phyloP scores from a whole-genome alignment of 2,797 vertebrate genomes.

The Micrastur ruficollis region DNA sequence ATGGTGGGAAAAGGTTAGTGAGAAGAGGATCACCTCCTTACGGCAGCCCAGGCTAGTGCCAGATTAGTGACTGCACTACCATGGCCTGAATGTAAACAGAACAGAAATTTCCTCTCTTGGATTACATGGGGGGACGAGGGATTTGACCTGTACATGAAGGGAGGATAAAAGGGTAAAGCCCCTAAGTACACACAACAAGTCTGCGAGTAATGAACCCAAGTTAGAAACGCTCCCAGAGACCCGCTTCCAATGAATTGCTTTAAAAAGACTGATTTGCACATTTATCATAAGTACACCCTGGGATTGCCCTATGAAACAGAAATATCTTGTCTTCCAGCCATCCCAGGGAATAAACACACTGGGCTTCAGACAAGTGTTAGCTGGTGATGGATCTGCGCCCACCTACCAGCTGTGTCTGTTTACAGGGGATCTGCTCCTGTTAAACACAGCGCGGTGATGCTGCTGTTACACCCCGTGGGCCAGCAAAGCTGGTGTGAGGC shows the following conservation, averaged over 20 bases:
- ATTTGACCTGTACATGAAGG: background rate
- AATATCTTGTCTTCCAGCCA: background rate
- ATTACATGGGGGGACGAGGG: background rate
- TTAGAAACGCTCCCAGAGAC: background rate
- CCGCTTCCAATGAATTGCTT: background rate
- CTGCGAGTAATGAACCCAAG: background rate
- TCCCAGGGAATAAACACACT: background rate
- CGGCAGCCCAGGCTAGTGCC: background rate
- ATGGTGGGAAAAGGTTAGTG: background rate
- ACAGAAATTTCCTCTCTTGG: background rate
- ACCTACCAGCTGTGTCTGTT: background rate
- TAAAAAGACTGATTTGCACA: background rate
- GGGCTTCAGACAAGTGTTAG: background rate
- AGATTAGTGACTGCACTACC: conserved; percentile 4
- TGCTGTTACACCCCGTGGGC: background rate
- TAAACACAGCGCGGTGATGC: background rate
- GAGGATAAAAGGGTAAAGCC: background rate
- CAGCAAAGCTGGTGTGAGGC: background rate
- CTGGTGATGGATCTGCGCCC: background rate
- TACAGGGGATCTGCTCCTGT: background rate
- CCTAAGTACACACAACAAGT: background rate
- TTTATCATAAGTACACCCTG: background rate
- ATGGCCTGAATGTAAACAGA: conserved; percentile 4
- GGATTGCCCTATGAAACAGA: background rate
- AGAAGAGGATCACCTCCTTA: background rate